Evolutionary conservation across 2,113 vertebrate genomes (phyloP), one percentile per base, ranked within the genome.

Genomic region (Campylomormyrus tamandua): DNA sequence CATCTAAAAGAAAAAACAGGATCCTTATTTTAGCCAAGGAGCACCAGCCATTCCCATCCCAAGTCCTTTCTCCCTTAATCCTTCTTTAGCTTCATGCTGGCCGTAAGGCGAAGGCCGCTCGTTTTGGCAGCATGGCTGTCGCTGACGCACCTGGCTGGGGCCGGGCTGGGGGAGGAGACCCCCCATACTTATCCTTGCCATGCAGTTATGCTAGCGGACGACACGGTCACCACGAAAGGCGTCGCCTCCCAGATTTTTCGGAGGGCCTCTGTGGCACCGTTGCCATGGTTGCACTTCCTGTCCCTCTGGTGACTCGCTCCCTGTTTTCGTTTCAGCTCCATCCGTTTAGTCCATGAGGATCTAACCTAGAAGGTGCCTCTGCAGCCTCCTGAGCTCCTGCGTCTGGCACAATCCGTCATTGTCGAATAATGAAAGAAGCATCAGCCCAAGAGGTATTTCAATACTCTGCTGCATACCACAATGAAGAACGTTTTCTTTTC

Each of bases 11-110:
- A 56, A 62, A 87, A 50, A 89, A 52, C 90, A 77, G 88, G 89
- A 91, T 89, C 27, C 27, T 3, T 17, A 93, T 90, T 89, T 92
- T 93, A 93, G 52, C 70, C 53, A 93, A 93, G 46, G 86, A 91
- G 92, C 93, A 74, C 92, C 31, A 92, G 90, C 70, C 92, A 93
- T 93, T 89, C 48, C 92, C 90, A 94, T 93, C 58, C 49, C 85
- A 10, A 89, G 91, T 91, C 88, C 88, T 48, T 92, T 93, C 90
- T 88, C 91, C 91, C 93, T 94, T 92, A 93, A 88, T 90, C 89
- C 92, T 80, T 91, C 46, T 88, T 92, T 92, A 91, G 74, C 91
- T 24, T 84, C 91, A 90, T 42, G 89, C 91, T 90, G 31, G 85
- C 53, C 90, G 90, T 91, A 91, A 89, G 89, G 58, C 91, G 86